Percentiles rank a stretch among this genome's conserved stretches.
These are phyloP conservation scores for Drosophila jambulina DNA, from an alignment of 1,140 invertebrate species.

Conservation along the genomic window DNA sequence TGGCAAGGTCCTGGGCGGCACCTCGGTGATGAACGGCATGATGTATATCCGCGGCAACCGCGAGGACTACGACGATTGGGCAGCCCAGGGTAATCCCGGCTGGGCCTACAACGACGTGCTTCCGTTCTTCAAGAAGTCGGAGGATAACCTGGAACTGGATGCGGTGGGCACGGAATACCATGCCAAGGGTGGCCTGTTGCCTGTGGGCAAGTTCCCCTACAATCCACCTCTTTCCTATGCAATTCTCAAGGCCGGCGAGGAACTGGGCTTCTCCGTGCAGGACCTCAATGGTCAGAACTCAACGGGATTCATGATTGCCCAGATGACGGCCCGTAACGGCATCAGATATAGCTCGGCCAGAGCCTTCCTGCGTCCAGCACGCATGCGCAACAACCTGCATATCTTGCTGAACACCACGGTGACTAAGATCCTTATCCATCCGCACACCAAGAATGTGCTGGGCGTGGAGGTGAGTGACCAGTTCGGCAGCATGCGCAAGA, in stretches of 20 bases:
- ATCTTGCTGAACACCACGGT: slow-evolving; percentile 92
- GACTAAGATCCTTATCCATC: slow-evolving; percentile 89
- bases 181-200: slow-evolving; percentile 91
- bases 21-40: slow-evolving; percentile 98
- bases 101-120: slow-evolving; percentile 96
- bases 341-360: slow-evolving; percentile 92
- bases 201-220: slow-evolving; percentile 93
- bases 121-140: slow-evolving; percentile 94
- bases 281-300: slow-evolving; percentile 94
- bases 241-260: slow-evolving; percentile 93
- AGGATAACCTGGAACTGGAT: slow-evolving; percentile 92
- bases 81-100: slow-evolving; percentile 92
- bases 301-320: slow-evolving; percentile 93
- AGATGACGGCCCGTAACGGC: slow-evolving; percentile 95
- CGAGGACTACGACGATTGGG: slow-evolving; percentile 96
- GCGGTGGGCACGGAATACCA: slow-evolving; percentile 92
- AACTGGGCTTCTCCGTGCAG: slow-evolving; percentile 91
- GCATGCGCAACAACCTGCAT: slow-evolving; percentile 90
- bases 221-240: slow-evolving; percentile 93
- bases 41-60: slow-evolving; percentile 97
- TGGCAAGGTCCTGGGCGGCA: slow-evolving; percentile 95
- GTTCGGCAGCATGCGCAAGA: slow-evolving; percentile 87
- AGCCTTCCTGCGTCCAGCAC: slow-evolving; percentile 93
- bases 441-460: slow-evolving; percentile 86
- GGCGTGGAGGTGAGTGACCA: slow-evolving; percentile 87